Evolutionary conservation across 2,888 invertebrate genomes (phyloP).

Genomic region (Folsomia candida): DNA sequence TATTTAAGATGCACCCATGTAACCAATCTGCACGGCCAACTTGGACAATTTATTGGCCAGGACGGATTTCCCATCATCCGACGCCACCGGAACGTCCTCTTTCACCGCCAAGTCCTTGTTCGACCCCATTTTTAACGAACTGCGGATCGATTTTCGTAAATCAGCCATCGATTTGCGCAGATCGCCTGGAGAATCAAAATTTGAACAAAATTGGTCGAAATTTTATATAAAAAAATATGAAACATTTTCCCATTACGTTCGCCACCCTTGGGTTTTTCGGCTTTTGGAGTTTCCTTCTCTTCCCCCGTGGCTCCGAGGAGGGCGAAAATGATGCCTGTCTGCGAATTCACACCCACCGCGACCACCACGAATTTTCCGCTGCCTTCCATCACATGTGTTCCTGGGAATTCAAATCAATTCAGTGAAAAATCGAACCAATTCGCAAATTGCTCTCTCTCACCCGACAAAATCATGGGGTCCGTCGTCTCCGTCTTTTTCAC

Average conservation of each 20-base stretch:
- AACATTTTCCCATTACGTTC: too few species aligned
- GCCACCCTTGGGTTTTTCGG: too few species aligned
- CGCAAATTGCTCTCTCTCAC: too few species aligned
- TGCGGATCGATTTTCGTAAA: neutral
- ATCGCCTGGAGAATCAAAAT: neutral
- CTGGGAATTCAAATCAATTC: constrained; percentile 53
- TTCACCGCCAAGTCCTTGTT: neutral
- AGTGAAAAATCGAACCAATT: neutral
- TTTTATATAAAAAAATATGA: too few species aligned
- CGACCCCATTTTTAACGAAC: neutral
- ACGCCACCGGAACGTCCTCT: constrained; percentile 53
- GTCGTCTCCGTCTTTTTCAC: constrained; percentile 91
- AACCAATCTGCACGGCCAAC: constrained; percentile 97
- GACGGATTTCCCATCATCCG: constrained; percentile 85
- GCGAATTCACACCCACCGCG: constrained; percentile 96
- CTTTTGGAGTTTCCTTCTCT: constrained; percentile 15
- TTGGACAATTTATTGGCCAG: constrained; percentile 97
- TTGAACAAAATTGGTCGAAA: too few species aligned
- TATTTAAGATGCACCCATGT: constrained; percentile 87
- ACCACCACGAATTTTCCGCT: constrained; percentile 98
- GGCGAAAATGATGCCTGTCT: constrained; percentile 98
- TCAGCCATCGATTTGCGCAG: neutral
- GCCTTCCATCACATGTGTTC: constrained; percentile 99
- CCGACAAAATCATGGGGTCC: constrained; percentile 97
- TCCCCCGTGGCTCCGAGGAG: constrained; percentile 88